phyloP scores from a whole-genome alignment of 2,888 invertebrate species.

The Choreutis nemorana region DNA sequence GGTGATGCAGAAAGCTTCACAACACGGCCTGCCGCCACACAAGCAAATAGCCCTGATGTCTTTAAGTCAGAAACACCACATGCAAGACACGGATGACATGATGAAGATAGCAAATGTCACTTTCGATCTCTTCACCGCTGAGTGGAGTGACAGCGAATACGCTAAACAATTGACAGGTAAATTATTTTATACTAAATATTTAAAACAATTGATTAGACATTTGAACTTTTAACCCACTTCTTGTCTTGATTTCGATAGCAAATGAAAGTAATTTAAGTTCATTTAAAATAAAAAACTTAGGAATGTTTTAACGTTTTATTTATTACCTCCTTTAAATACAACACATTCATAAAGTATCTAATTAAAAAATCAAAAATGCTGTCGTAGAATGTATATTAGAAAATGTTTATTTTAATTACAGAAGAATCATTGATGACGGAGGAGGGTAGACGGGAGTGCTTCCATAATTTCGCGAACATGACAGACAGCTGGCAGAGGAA shows the following conservation, averaged over 20 bases:
- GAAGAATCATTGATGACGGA: constrained; percentile 28
- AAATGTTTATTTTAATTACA: too few relatives aligned
- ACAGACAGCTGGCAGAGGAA: constrained; percentile 31
- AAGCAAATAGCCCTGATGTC: constrained; percentile 31
- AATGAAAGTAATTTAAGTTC: too few relatives aligned
- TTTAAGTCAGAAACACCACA: constrained; percentile 20
- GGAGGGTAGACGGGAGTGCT: constrained; percentile 26
- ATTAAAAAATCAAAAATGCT: too few relatives aligned
- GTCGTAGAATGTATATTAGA: too few relatives aligned
- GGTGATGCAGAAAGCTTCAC: constrained; percentile 19
- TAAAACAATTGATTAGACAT: not conserved
- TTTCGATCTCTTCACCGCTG: constrained; percentile 26
- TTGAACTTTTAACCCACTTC: too few relatives aligned
- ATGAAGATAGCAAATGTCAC: constrained; percentile 28
- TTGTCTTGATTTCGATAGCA: too few relatives aligned
- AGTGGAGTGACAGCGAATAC: constrained; percentile 27
- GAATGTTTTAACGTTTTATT: not conserved
- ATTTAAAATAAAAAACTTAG: too few relatives aligned
- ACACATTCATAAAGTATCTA: too few relatives aligned
- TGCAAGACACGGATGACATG: constrained; percentile 22
- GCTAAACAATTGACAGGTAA: constrained; percentile 27
- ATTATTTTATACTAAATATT: constrained; percentile 2
- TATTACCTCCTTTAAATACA: too few relatives aligned
- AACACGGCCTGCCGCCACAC: constrained; percentile 29
- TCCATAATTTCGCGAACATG: constrained; percentile 19